phyloP scores from a whole-genome alignment of 2,888 invertebrate genomes.

The Agriopis leucophaearia region DNA sequence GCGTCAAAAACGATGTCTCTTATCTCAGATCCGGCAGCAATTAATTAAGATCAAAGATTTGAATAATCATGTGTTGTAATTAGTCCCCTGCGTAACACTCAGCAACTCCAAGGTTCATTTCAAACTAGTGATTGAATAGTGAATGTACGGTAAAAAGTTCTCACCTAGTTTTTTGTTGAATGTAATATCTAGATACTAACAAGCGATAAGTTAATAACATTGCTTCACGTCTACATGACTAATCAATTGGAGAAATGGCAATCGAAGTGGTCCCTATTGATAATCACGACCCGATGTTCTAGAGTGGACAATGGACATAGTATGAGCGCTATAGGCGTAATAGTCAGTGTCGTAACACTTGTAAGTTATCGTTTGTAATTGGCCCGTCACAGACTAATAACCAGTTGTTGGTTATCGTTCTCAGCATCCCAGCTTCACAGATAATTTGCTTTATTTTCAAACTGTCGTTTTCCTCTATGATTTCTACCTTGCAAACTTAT shows the following conservation, averaged over 20 bases:
- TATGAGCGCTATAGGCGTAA: slow-evolving; percentile 36
- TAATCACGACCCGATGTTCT: slow-evolving; percentile 42
- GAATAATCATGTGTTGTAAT: slow-evolving; percentile 50
- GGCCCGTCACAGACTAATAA: slow-evolving; percentile 49
- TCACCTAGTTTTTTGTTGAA: slow-evolving; percentile 35
- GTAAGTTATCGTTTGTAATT: slow-evolving; percentile 51
- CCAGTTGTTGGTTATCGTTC: slow-evolving; percentile 38
- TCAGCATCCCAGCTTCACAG: slow-evolving; percentile 26
- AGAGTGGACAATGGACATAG: neutral
- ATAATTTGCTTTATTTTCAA: slow-evolving; percentile 28
- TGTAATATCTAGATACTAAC: slow-evolving; percentile 56
- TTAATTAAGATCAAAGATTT: slow-evolving; percentile 58
- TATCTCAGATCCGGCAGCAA: slow-evolving; percentile 60
- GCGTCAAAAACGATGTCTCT: slow-evolving; percentile 50
- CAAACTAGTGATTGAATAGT: slow-evolving; percentile 51
- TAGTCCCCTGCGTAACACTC: slow-evolving; percentile 45
- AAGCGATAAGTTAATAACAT: slow-evolving; percentile 58
- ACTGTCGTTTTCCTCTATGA: slow-evolving; percentile 4
- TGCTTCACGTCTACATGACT: slow-evolving; percentile 58
- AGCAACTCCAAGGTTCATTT: slow-evolving; percentile 47
- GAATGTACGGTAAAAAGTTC: slow-evolving; percentile 48
- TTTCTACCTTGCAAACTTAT: neutral
- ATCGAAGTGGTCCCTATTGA: slow-evolving; percentile 53
- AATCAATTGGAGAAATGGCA: slow-evolving; percentile 61
- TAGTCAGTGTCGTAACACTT: slow-evolving; percentile 50